A percentile compares a stretch with the other conserved stretches of the same genome.
These are phyloP conservation scores for Gymnosoma rotundatum DNA, from an alignment of 2,888 invertebrate species.

Conservation along the genomic window DNA sequence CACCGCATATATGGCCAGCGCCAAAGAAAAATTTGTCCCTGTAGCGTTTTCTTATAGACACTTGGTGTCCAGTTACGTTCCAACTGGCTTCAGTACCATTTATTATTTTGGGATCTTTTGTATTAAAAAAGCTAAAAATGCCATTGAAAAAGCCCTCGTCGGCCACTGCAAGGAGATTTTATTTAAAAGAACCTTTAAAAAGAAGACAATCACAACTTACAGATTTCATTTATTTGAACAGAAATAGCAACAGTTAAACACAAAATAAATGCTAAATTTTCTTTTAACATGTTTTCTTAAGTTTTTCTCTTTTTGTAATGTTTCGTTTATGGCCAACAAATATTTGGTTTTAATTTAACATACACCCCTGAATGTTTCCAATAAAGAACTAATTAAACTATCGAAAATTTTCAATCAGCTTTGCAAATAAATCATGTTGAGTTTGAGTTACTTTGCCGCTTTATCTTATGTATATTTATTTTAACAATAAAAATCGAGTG, in stretches of 20 bases:
- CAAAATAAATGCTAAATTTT: neutral
- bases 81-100: constrained; percentile 69
- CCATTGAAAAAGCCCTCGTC: constrained; percentile 2
- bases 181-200: neutral
- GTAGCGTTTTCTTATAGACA: constrained; percentile 74
- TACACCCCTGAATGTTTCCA: neutral
- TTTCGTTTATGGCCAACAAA: neutral
- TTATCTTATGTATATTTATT: neutral
- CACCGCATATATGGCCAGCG: constrained; percentile 79
- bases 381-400: neutral
- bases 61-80: constrained; percentile 76
- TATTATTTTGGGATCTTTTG: constrained; percentile 64
- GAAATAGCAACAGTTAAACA: neutral
- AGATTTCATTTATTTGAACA: neutral
- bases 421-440: neutral
- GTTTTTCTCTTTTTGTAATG: neutral
- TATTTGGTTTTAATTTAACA: neutral
- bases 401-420: neutral
- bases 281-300: constrained; percentile 20
- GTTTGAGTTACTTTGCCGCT: neutral
- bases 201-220: constrained; percentile 2
- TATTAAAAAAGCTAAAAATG: neutral
- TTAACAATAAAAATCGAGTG: neutral
- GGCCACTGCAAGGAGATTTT: constrained; percentile 21
- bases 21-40: constrained; percentile 77